Conservation (phyloP, 2,797 vertebrate species). For the Coluber constrictor region DNA sequence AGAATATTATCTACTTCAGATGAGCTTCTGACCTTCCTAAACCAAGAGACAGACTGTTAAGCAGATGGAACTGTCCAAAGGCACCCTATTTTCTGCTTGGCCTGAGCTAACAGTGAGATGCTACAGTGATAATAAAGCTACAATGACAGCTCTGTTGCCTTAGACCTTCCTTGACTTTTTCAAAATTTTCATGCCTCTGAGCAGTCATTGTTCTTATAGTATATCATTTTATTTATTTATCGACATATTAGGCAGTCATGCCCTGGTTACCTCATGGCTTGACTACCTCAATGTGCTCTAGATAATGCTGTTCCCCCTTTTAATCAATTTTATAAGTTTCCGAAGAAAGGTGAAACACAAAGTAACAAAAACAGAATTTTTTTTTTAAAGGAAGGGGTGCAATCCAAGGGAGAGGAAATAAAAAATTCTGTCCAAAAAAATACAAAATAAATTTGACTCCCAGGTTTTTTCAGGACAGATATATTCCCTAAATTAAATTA, state of each 20-base stretch:
- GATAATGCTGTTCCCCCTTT: not conserved
- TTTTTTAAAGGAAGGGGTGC: not conserved
- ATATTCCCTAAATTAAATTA: not conserved
- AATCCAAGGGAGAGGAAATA: not conserved
- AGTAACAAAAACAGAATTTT: not conserved
- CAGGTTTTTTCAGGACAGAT: not conserved
- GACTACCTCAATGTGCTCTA: not conserved
- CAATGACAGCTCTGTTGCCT: conserved; percentile 18
- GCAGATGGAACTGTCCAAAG: conserved; percentile 30
- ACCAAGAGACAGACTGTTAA: conserved; percentile 25
- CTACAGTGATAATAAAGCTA: conserved; percentile 4
- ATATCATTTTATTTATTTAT: not conserved
- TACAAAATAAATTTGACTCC: not conserved
- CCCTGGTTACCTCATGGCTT: not conserved
- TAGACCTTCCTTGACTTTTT: not conserved
- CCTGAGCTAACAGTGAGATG: conserved; percentile 1
- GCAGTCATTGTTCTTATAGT: not conserved
- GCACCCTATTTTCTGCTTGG: conserved; percentile 9
- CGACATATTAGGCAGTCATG: not conserved
- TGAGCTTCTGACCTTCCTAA: conserved; percentile 32
- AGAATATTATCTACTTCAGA: conserved; percentile 5
- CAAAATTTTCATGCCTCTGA: not conserved
- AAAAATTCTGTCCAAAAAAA: not conserved
- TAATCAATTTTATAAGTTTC: not conserved
- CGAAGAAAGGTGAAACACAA: not conserved